Base-by-base conservation (phyloP, 2,888 invertebrate species). In the Pyrocoelia pectoralis region DNA sequence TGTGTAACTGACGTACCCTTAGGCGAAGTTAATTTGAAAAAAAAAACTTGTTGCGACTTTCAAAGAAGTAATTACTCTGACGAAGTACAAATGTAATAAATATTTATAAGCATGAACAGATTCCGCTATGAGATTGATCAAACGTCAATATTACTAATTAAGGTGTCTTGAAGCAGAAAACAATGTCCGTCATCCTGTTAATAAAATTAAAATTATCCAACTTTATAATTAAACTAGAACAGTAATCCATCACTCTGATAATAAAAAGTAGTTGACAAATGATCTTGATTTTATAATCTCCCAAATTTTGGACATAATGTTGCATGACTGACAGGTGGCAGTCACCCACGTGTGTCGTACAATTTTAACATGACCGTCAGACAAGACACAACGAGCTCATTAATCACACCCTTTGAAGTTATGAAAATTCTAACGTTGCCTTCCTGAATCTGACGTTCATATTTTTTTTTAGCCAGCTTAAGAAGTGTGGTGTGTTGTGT, bases 401-500 rank as follows among this genome's bases (percentile, higher is more conserved):
- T 59, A 66, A 66, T 66, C 62, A 66, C 66, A n/a, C 54, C 58
- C 50, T 62, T 54, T 41, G 29, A 55, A 46, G 52, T 57, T 53
- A 50, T 54, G 41, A 53, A 58, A 52, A 56, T 58, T 59, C 50
- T 59, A 56, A 64, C n/a, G n/a, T n/a, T n/a, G n/a, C n/a, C n/a
- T n/a, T n/a, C n/a, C n/a, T n/a, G n/a, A n/a, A n/a, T n/a, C n/a
- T n/a, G n/a, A n/a, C n/a, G n/a, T n/a, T n/a, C n/a, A n/a, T n/a
- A n/a, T n/a, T n/a, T n/a, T n/a, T n/a, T n/a, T n/a, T n/a, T n/a
- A n/a, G n/a, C n/a, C n/a, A n/a, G n/a, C n/a, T n/a, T n/a, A n/a
- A n/a, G n/a, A n/a, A n/a, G n/a, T n/a, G n/a, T n/a, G n/a, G n/a
- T n/a, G n/a, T n/a, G n/a, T n/a, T n/a, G n/a, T n/a, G n/a, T n/a